Conservation (phyloP, 2,888 invertebrate genomes). For the Lycia hirtaria region DNA sequence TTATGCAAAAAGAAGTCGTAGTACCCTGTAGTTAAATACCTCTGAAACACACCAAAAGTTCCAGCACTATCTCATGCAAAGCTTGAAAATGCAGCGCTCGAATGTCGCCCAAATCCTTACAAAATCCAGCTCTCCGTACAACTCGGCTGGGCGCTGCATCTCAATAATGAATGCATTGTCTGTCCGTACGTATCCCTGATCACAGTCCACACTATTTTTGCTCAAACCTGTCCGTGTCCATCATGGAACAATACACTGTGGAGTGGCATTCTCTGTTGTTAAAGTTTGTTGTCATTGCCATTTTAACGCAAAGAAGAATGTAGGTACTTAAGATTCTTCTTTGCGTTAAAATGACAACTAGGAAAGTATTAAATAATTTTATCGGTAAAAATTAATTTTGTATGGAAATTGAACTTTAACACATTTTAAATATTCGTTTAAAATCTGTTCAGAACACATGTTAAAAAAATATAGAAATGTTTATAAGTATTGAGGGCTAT, state of each 20-base stretch:
- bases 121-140: slow-evolving; percentile 29
- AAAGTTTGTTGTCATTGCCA: neutral
- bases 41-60: slow-evolving; percentile 5
- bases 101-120: slow-evolving; percentile 21
- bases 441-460: too few species aligned
- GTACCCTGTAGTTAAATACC: neutral
- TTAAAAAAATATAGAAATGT: too few species aligned
- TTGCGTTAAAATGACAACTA: too few species aligned
- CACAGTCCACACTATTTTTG: slow-evolving; percentile 78
- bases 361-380: too few species aligned
- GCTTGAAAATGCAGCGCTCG: slow-evolving; percentile 1
- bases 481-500: too few species aligned
- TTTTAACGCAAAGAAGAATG: neutral
- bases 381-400: too few species aligned
- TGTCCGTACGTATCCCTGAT: slow-evolving; percentile 67
- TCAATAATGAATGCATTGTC: slow-evolving; percentile 84
- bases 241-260: slow-evolving; percentile 58
- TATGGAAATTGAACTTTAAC: too few species aligned
- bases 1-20: too few species aligned
- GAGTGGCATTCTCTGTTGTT: slow-evolving; percentile 39
- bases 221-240: slow-evolving; percentile 79
- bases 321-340: too few species aligned
- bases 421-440: too few species aligned
- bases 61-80: slow-evolving; percentile 1
- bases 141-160: slow-evolving; percentile 56